Conservation (phyloP, 2,113 vertebrate genomes). For the Chionomys nivalis region DNA sequence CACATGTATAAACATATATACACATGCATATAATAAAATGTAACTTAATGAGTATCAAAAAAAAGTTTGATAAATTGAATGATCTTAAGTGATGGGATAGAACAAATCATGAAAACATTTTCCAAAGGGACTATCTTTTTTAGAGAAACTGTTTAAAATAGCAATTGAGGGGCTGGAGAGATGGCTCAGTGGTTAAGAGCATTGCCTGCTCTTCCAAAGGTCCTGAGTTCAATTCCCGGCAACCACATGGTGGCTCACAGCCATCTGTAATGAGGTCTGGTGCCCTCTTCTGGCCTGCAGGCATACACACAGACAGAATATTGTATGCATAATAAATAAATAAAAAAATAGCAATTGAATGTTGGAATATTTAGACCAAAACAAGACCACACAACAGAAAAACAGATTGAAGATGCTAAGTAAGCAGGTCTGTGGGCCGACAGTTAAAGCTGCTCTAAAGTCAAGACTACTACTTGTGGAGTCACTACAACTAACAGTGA, state of each 20-base stretch:
- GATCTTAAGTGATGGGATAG: slow-evolving; percentile 10
- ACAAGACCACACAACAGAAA: slow-evolving; percentile 48
- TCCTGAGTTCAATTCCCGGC: too few species aligned
- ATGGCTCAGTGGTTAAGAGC: too few species aligned
- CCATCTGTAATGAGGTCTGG: too few species aligned
- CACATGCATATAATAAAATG: background rate
- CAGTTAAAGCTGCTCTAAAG: slow-evolving; percentile 36
- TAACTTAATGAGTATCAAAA: slow-evolving; percentile 24
- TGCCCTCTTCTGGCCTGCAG: too few species aligned
- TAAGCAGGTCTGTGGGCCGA: background rate
- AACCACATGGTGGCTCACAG: too few species aligned
- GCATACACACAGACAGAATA: too few species aligned
- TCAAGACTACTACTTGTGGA: background rate
- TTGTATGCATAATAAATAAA: too few species aligned
- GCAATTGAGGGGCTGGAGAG: background rate
- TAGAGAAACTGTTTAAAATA: slow-evolving; percentile 48
- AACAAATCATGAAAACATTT: slow-evolving; percentile 2
- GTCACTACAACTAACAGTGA: background rate
- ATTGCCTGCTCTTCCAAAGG: too few species aligned
- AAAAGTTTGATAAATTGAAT: slow-evolving; percentile 46
- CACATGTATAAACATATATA: background rate
- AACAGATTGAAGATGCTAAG: slow-evolving; percentile 29
- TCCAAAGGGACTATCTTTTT: slow-evolving; percentile 18
- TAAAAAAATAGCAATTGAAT: slow-evolving; percentile 16
- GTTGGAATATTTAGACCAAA: background rate